These are phyloP conservation scores for Campoletis sonorensis DNA, from an alignment of 1,140 invertebrate genomes.

Conservation along the genomic window DNA sequence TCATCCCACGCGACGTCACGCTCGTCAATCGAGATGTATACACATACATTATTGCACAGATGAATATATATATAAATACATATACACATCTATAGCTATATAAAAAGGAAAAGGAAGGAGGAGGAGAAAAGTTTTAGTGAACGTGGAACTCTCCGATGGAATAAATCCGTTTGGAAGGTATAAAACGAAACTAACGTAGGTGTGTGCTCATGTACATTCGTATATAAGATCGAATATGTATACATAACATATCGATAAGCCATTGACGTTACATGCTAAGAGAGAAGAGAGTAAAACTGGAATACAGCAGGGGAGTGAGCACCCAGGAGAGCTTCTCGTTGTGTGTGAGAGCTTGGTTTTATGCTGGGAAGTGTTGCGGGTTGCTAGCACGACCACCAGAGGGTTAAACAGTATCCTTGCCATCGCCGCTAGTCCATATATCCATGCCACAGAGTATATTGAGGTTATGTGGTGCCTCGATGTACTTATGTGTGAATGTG, in stretches of 20 bases:
- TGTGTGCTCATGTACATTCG: conserved; percentile 10
- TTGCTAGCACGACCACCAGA: conserved; percentile 30
- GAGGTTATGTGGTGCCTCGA: conserved; percentile 7
- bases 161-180: conserved; percentile 31
- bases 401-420: conserved; percentile 20
- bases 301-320: not conserved
- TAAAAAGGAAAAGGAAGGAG: not conserved
- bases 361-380: conserved; percentile 31
- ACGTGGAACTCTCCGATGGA: conserved; percentile 13
- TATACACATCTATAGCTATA: not conserved
- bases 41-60: not conserved
- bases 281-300: not conserved
- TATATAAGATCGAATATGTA: not conserved
- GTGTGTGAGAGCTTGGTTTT: conserved; percentile 36
- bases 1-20: conserved; percentile 25
- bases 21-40: not conserved
- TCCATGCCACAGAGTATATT: conserved; percentile 6
- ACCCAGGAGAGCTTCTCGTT: not conserved
- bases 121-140: conserved; percentile 31
- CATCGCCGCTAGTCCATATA: not conserved
- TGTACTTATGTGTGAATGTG: conserved; percentile 1
- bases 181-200: conserved; percentile 35
- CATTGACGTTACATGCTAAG: conserved; percentile 27
- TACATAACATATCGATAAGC: conserved; percentile 36
- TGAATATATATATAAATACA: too few relatives aligned